Evolutionary conservation across 2,113 vertebrate species (phyloP).

Genomic region (Cervus canadensis): DNA sequence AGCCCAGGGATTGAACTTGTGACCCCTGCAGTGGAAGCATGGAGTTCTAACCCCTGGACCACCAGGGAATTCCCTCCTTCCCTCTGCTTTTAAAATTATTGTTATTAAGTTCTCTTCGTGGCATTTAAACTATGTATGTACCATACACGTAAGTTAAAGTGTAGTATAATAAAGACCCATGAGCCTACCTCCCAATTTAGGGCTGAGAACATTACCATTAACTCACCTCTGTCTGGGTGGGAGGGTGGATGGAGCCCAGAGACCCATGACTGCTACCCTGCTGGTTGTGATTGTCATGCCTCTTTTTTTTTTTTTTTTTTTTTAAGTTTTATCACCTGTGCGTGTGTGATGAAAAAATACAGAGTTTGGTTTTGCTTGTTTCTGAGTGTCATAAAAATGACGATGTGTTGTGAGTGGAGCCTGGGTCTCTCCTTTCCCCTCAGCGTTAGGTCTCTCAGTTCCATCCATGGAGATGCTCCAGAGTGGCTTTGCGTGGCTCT

Average conservation of each 20-base stretch:
- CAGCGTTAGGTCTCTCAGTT: not conserved
- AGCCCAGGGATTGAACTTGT: not conserved
- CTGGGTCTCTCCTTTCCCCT: not conserved
- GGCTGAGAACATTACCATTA: not conserved
- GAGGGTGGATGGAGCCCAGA: not conserved
- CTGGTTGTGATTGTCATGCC: not conserved
- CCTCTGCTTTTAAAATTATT: not conserved
- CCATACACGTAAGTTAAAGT: not conserved
- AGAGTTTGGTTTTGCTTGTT: not conserved
- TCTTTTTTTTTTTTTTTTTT: not conserved
- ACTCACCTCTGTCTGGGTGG: not conserved
- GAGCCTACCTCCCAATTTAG: not conserved
- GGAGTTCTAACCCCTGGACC: not conserved
- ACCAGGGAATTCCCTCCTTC: not conserved
- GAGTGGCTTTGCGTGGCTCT: fast-evolving
- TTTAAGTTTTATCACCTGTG: not conserved
- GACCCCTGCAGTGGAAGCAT: not conserved
- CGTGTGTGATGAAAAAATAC: not conserved
- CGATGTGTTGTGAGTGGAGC: not conserved
- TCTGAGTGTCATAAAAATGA: not conserved
- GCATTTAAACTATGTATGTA: not conserved
- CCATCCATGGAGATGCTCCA: not conserved
- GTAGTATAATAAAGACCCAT: not conserved
- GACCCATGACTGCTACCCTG: fast-evolving
- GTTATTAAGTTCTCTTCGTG: not conserved